A percentile compares a stretch with the other conserved stretches of the same genome.
These are phyloP conservation scores for Bovichtus variegatus DNA, from an alignment of 2,797 vertebrate genomes.

Conservation along the genomic window DNA sequence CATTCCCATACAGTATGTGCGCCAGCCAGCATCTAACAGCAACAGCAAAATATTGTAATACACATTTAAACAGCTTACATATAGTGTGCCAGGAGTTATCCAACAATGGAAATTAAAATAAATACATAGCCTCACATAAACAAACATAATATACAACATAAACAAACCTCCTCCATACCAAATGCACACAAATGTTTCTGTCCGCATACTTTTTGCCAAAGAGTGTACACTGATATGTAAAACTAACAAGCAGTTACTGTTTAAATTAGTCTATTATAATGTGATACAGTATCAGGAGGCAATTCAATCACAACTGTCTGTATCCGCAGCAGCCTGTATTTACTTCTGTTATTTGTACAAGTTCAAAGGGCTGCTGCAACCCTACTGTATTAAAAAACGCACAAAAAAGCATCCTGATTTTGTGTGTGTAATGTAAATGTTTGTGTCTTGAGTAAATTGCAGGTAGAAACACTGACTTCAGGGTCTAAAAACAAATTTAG, in stretches of 20 bases:
- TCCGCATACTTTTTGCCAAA: constrained; percentile 19
- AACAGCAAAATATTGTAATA: not conserved
- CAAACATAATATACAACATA: constrained; percentile 4
- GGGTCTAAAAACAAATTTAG: constrained; percentile 95
- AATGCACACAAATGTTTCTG: not conserved
- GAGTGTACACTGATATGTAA: constrained; percentile 9
- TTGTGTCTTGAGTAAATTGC: constrained; percentile 88
- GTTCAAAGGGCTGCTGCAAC: constrained; percentile 78
- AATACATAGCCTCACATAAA: not conserved
- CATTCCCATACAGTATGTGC: not conserved
- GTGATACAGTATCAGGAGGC: constrained; percentile 19
- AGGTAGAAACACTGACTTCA: constrained; percentile 89
- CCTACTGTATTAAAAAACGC: constrained; percentile 84
- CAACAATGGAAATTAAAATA: constrained; percentile 5
- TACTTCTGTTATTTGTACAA: constrained; percentile 47
- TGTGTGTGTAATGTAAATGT: constrained; percentile 85
- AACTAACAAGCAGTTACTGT: constrained; percentile 24
- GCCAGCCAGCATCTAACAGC: not conserved
- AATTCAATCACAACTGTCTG: constrained; percentile 40
- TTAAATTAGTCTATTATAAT: constrained; percentile 37
- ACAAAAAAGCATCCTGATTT: constrained; percentile 62
- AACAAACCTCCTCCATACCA: not conserved
- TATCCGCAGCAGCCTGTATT: constrained; percentile 39
- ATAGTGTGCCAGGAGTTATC: not conserved
- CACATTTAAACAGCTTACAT: not conserved